Conservation (phyloP, 2,888 invertebrate genomes). For the Hirtodrosophila histrioides region DNA sequence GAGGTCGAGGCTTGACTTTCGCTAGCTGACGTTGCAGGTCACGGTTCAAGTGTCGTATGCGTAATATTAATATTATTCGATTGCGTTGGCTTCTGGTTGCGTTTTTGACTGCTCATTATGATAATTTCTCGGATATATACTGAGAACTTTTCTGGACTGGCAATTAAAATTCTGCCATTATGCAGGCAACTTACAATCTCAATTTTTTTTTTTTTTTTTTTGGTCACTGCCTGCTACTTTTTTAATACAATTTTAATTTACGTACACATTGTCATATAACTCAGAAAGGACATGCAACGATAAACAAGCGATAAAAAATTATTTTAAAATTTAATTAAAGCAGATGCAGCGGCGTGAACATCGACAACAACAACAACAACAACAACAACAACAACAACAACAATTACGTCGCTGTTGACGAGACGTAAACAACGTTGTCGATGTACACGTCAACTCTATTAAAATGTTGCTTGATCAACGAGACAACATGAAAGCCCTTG, state of each 20-base stretch:
- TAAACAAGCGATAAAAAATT: slow-evolving; percentile 76
- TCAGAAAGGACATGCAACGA: slow-evolving; percentile 58
- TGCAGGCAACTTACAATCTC: slow-evolving; percentile 61
- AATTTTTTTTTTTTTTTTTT: slow-evolving; percentile 9
- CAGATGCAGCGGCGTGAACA: slow-evolving; percentile 54
- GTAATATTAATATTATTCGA: slow-evolving; percentile 54
- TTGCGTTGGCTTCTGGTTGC: slow-evolving; percentile 22
- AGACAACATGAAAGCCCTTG: slow-evolving; percentile 41
- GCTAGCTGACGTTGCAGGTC: slow-evolving; percentile 44
- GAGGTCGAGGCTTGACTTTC: slow-evolving; percentile 32
- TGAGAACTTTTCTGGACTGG: slow-evolving; percentile 60
- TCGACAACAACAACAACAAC: slow-evolving; percentile 14
- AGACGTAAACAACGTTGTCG: slow-evolving; percentile 70
- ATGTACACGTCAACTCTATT: slow-evolving; percentile 75
- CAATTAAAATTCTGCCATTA: slow-evolving; percentile 75
- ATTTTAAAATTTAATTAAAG: slow-evolving; percentile 78
- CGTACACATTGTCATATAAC: slow-evolving; percentile 70
- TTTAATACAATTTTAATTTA: slow-evolving; percentile 73
- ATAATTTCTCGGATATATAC: slow-evolving; percentile 60
- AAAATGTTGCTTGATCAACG: slow-evolving; percentile 75
- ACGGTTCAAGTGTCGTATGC: slow-evolving; percentile 50
- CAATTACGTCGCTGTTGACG: slow-evolving; percentile 65
- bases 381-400: slow-evolving; percentile 22
- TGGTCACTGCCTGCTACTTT: slow-evolving; percentile 36
- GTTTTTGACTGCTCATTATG: slow-evolving; percentile 60